Percentiles rank a stretch among this genome's conserved stretches.
These are phyloP conservation scores for Neogobius melanostomus DNA, from an alignment of 2,113 vertebrate genomes.

Conservation along the genomic window DNA sequence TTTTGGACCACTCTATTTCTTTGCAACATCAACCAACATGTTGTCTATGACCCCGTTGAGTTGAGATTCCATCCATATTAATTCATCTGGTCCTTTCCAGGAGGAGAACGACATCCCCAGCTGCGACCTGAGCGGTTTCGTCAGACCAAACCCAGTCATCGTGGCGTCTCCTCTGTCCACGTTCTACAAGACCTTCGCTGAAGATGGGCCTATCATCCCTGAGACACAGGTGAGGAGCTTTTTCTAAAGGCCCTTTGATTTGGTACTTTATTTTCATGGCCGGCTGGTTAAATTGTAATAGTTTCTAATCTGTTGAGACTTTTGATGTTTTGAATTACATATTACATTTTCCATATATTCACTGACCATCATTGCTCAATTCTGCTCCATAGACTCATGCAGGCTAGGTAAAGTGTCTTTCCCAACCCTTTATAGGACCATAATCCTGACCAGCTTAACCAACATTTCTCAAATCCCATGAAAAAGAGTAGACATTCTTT, in stretches of 20 bases:
- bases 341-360: not conserved
- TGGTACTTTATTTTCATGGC: no score
- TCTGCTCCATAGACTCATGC: not conserved
- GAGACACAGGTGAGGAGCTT: constrained; percentile 88
- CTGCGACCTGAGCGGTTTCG: constrained; percentile 94
- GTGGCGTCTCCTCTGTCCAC: constrained; percentile 93
- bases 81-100: constrained; percentile 28
- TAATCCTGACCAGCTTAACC: not conserved
- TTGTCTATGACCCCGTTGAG: no score
- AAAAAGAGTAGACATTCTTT: not conserved
- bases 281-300: not conserved
- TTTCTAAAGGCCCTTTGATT: not conserved
- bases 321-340: not conserved
- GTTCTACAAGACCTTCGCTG: constrained; percentile 86
- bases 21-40: no score
- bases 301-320: not conserved
- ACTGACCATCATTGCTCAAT: not conserved
- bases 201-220: constrained; percentile 93
- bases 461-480: not conserved
- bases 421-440: not conserved
- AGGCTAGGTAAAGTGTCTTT: not conserved
- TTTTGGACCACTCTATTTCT: not conserved
- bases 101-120: constrained; percentile 98
- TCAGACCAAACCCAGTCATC: constrained; percentile 90
- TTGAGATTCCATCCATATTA: not conserved